Conservation (phyloP, 2,888 invertebrate genomes). For the Emmelina monodactyla region DNA sequence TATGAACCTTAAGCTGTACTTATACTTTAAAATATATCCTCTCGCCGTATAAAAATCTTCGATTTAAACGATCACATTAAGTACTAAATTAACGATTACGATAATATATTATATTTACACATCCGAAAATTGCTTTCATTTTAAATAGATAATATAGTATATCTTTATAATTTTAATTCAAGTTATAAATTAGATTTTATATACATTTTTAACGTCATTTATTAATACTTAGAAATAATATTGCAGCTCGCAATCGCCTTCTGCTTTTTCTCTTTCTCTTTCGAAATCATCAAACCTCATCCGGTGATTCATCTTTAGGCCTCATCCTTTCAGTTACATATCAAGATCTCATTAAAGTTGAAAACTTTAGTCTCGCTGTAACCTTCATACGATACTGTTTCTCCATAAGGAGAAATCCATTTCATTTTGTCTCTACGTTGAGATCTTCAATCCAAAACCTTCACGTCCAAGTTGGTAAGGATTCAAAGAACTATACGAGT, state of each 20-base stretch:
- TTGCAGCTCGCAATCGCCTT: conserved; percentile 55
- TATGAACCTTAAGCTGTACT: neutral
- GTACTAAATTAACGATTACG: conserved; percentile 37
- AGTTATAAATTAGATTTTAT: conserved; percentile 23
- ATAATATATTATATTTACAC: conserved; percentile 47
- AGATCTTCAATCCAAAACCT: no score
- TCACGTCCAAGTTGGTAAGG: no score
- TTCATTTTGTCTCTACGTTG: no score
- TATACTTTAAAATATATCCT: conserved; percentile 15
- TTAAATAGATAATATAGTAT: conserved; percentile 25
- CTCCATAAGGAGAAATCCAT: no score
- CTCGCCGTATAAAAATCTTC: conserved; percentile 40
- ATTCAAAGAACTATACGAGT: no score
- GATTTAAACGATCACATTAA: conserved; percentile 48
- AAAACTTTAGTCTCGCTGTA: no score
- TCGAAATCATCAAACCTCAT: conserved; percentile 8
- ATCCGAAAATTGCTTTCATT: conserved; percentile 51
- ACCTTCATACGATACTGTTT: no score
- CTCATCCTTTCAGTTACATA: no score
- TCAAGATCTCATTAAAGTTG: no score
- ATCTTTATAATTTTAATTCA: conserved; percentile 15
- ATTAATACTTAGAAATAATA: conserved; percentile 57
- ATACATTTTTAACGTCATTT: conserved; percentile 26
- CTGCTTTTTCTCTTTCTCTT: conserved; percentile 16
- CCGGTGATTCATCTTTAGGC: conserved; percentile 16